A percentile compares a stretch with the other conserved stretches of the same genome.
These are phyloP conservation scores for Cephus spinipes DNA, from an alignment of 2,888 invertebrate genomes.

Conservation along the genomic window DNA sequence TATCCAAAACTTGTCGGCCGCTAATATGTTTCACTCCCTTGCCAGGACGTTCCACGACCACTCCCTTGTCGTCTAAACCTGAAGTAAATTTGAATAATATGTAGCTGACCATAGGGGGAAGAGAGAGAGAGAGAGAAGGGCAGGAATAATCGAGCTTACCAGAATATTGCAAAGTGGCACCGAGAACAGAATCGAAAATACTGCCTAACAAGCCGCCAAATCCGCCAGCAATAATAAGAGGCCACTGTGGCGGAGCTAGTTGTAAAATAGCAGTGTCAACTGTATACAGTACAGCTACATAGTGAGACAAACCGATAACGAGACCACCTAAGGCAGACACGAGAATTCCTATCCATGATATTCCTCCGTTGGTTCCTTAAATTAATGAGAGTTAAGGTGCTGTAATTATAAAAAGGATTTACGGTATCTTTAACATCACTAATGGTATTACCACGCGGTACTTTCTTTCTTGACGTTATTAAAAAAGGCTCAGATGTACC, in stretches of 20 bases:
- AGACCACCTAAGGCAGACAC: slow-evolving; percentile 77
- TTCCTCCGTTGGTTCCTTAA: slow-evolving; percentile 87
- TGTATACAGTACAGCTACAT: slow-evolving; percentile 74
- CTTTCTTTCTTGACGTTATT: slow-evolving; percentile 78
- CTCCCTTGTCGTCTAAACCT: slow-evolving; percentile 78
- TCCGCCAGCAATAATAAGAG: slow-evolving; percentile 78
- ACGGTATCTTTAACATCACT: background rate
- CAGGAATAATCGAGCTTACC: slow-evolving; percentile 67
- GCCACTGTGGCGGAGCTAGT: slow-evolving; percentile 81
- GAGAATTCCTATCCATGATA: slow-evolving; percentile 75
- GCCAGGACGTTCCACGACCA: slow-evolving; percentile 79
- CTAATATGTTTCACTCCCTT: slow-evolving; percentile 79
- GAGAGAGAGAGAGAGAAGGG: background rate
- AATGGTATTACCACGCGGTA: slow-evolving; percentile 74
- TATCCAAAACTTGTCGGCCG: slow-evolving; percentile 82
- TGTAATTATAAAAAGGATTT: background rate
- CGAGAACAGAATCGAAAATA: slow-evolving; percentile 84
- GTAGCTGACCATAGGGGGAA: background rate
- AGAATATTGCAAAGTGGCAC: slow-evolving; percentile 88
- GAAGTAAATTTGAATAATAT: slow-evolving; percentile 46
- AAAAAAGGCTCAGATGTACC: slow-evolving; percentile 77
- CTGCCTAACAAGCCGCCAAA: slow-evolving; percentile 85
- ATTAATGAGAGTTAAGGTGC: slow-evolving; percentile 9
- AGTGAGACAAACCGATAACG: slow-evolving; percentile 79
- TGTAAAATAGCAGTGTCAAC: slow-evolving; percentile 71